Conservation (phyloP, 2,113 vertebrate species). For the Lichenostomus cassidix region DNA sequence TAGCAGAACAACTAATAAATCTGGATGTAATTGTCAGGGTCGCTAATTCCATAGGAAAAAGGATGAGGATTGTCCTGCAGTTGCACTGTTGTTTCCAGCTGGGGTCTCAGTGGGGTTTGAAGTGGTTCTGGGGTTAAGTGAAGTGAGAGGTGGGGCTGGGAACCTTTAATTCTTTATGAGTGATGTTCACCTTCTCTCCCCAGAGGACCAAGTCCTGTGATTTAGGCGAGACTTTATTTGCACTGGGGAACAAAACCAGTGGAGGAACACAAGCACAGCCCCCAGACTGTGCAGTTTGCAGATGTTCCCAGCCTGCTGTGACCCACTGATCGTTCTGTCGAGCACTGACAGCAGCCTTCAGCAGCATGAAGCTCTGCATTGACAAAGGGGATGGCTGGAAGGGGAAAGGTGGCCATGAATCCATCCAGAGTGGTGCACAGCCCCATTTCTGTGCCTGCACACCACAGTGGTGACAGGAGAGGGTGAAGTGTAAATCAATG, state of each 20-base stretch:
- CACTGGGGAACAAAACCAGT: not conserved
- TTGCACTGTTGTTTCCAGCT: not conserved
- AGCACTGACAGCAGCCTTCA: not conserved
- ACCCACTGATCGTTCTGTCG: not conserved
- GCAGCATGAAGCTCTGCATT: fast-evolving
- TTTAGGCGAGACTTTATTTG: not conserved
- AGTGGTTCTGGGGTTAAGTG: not conserved
- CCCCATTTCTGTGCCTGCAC: not conserved
- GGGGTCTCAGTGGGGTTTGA: not conserved
- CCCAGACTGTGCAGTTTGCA: not conserved
- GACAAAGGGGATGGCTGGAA: not conserved
- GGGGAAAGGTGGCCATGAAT: not conserved
- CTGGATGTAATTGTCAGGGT: not conserved
- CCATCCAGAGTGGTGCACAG: not conserved
- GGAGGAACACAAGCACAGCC: not conserved
- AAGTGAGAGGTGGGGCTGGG: not conserved
- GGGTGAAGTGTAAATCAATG: not conserved
- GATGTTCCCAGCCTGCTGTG: not conserved
- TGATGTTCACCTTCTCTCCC: not conserved
- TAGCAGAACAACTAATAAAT: not conserved
- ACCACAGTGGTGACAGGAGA: not conserved
- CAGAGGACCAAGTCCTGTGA: not conserved
- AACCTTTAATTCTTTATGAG: no score
- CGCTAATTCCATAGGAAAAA: not conserved
- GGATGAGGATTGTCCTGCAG: not conserved